Evolutionary conservation across 2,888 invertebrate species (phyloP), one percentile per base, ranked within the genome.

Genomic region (Heteropelma amictum): DNA sequence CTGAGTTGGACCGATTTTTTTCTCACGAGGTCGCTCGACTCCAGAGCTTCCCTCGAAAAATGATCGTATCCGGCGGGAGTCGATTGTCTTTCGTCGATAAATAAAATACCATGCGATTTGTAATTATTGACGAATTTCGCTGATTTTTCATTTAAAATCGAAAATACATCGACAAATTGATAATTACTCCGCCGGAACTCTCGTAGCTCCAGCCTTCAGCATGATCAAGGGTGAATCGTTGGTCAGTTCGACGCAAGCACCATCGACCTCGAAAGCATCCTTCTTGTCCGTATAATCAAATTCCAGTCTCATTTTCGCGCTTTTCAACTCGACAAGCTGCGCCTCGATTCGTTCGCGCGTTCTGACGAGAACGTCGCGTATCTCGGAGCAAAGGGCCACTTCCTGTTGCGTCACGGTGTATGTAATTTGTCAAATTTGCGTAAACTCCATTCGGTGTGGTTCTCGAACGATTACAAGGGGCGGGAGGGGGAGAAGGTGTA

Each of bases 241-340:
- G 73, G 92, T 93, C 4, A 97, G 90, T 7, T 93, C 91, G 42
- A 94, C 90, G 86, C 94, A 95, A 0, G 89, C 89, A 0, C 94
- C 89, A 82, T 97, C 97, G 2, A 95, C 93, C 79, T 94, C 93
- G 83, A 95, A 94, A 0, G 96, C 93, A 85, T 95, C 93, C 70
- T 92, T 92, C 90, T 98, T 98, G 85, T 97, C 96, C 82, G 96
- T 96, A 96, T 97, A 97, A 87, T 97, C 97, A 84, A 93, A 94
- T 89, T 98, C 97, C 71, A 97, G 91, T 45, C 94, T 92, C 79
- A 94, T 93, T 86, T 97, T 97, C 0, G 95, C 94, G 12, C 95
- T 93, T 83, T 95, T 94, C 84, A 96, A 94, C 80, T 95, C 92
- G 26, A 92, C 85, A 84, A 95, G 90, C 88, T 96, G 95, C 35